Percentiles rank a stretch among this genome's conserved stretches.
phyloP scores from a whole-genome alignment of 2,888 invertebrate genomes.

The Calliopum simillimum region DNA sequence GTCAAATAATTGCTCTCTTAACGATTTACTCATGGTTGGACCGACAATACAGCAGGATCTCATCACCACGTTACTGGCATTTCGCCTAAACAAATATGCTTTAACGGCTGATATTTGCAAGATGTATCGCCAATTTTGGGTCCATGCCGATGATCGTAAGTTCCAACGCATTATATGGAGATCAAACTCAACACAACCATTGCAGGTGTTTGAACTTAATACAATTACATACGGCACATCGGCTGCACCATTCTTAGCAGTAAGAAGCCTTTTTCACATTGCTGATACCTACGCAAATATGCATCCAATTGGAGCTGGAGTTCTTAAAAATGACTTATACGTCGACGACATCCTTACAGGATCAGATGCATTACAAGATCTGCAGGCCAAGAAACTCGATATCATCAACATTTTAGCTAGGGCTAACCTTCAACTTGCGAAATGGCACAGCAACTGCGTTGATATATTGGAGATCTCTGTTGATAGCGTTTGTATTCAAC shows the following conservation, averaged over 20 bases:
- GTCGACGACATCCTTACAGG: slow-evolving; percentile 27
- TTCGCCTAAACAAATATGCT: slow-evolving; percentile 32
- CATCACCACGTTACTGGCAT: slow-evolving; percentile 22
- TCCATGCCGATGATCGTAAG: slow-evolving; percentile 24
- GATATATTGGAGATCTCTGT: no score
- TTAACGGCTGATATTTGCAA: slow-evolving; percentile 33
- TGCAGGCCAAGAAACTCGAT: slow-evolving; percentile 8
- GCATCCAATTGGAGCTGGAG: background rate
- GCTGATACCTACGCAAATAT: slow-evolving; percentile 21
- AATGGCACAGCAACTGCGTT: no score
- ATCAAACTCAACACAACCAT: slow-evolving; percentile 12
- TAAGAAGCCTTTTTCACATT: slow-evolving; percentile 24
- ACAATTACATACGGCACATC: slow-evolving; percentile 39
- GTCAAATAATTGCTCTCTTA: slow-evolving; percentile 37
- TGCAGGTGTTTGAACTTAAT: slow-evolving; percentile 30
- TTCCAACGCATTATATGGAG: slow-evolving; percentile 39
- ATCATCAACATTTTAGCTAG: background rate
- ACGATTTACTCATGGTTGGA: slow-evolving; percentile 41
- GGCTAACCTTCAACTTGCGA: no score
- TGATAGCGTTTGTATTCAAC: no score
- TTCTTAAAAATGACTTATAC: slow-evolving; percentile 3
- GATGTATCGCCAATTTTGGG: slow-evolving; percentile 35
- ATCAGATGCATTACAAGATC: background rate
- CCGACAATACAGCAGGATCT: slow-evolving; percentile 41
- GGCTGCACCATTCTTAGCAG: slow-evolving; percentile 39